A percentile compares a stretch with the other conserved stretches of the same genome.
These are phyloP conservation scores for Xerus rutilus DNA, from an alignment of 2,797 vertebrate species.

Conservation along the genomic window DNA sequence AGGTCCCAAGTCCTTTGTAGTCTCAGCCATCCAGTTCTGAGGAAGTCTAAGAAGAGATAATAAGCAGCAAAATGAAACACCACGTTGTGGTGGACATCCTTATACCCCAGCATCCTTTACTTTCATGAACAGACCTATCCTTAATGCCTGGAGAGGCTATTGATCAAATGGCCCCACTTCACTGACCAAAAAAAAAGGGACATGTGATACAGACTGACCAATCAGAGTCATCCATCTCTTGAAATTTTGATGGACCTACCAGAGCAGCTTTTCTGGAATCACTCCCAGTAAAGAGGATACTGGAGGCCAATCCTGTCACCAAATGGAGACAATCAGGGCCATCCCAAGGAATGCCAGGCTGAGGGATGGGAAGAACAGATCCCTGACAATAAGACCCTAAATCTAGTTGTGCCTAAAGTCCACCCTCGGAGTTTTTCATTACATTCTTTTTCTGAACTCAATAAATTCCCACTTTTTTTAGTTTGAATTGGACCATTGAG, in stretches of 20 bases:
- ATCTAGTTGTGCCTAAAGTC: neutral
- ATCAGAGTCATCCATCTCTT: neutral
- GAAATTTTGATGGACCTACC: neutral
- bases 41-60: constrained; percentile 56
- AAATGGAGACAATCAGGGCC: constrained; percentile 1
- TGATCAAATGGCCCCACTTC: neutral
- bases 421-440: neutral
- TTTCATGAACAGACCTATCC: neutral
- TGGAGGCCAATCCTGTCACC: neutral
- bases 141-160: neutral
- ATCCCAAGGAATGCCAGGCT: neutral
- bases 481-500: neutral
- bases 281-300: neutral
- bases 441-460: constrained; percentile 4
- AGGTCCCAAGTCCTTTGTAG: constrained; percentile 86
- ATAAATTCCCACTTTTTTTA: neutral
- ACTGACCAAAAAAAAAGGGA: neutral
- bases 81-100: neutral
- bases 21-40: constrained; percentile 88
- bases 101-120: neutral
- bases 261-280: neutral
- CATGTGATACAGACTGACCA: neutral
- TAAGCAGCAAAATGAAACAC: neutral
- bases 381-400: neutral
- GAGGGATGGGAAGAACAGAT: neutral